phyloP scores from a whole-genome alignment of 2,797 vertebrate genomes.

The Chrosomus eos region DNA sequence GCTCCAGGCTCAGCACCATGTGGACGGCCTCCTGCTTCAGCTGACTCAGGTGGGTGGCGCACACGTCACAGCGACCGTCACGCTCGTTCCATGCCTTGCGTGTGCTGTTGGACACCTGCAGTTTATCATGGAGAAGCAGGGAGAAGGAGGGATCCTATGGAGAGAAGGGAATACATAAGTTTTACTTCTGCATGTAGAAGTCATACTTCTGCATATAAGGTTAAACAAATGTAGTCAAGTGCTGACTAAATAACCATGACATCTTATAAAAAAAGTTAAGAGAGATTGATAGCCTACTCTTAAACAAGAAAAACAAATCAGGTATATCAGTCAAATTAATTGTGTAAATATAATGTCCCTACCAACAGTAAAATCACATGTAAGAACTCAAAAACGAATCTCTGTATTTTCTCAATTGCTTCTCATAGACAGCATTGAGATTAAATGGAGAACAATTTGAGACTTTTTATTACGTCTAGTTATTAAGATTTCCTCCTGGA shows the following conservation, averaged over 20 bases:
- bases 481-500: not conserved
- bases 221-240: not conserved
- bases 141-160: slow-evolving; percentile 90
- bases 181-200: not conserved
- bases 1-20: slow-evolving; percentile 92
- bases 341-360: not conserved
- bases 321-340: no score
- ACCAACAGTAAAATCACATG: not conserved
- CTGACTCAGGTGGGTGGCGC: slow-evolving; percentile 92
- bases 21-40: slow-evolving; percentile 96
- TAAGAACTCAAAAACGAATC: not conserved
- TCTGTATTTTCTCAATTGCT: not conserved
- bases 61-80: slow-evolving; percentile 94
- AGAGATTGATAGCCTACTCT: not conserved
- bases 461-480: not conserved
- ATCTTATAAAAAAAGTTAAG: not conserved
- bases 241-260: not conserved
- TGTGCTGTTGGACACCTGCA: slow-evolving; percentile 92
- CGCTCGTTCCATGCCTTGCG: slow-evolving; percentile 93
- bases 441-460: not conserved
- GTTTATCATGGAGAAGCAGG: slow-evolving; percentile 91
- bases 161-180: not conserved
- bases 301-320: no score
- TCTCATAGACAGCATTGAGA: not conserved
- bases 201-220: not conserved